phyloP scores from a whole-genome alignment of 2,113 vertebrate species.

The Vombatus ursinus region DNA sequence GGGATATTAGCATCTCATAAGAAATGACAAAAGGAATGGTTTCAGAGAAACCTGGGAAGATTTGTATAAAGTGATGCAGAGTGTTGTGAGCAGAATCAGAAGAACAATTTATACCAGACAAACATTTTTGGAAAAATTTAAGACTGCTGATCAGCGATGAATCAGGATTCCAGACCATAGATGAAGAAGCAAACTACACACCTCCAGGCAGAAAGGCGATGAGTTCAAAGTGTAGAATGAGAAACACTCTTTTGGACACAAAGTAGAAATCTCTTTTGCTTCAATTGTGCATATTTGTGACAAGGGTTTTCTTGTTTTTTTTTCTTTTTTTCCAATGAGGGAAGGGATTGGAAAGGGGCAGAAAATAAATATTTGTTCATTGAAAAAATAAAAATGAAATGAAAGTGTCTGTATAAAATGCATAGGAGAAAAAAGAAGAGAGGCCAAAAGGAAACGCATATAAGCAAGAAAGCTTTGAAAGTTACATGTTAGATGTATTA shows the following conservation, averaged over 20 bases:
- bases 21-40: background rate
- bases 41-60: background rate
- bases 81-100: background rate
- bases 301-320: background rate
- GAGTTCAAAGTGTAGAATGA: background rate
- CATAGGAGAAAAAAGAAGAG: background rate
- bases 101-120: background rate
- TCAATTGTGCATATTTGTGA: background rate
- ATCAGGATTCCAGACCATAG: background rate
- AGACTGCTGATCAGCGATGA: background rate
- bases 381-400: background rate
- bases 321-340: background rate
- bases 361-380: background rate
- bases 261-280: background rate
- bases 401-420: background rate
- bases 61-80: background rate
- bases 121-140: background rate
- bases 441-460: background rate
- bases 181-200: background rate
- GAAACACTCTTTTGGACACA: background rate
- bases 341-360: background rate
- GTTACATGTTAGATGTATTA: background rate
- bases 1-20: background rate
- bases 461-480: background rate
- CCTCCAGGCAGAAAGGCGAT: background rate